These are phyloP conservation scores for Piprites chloris DNA, from an alignment of 2,113 vertebrate species.

Conservation along the genomic window DNA sequence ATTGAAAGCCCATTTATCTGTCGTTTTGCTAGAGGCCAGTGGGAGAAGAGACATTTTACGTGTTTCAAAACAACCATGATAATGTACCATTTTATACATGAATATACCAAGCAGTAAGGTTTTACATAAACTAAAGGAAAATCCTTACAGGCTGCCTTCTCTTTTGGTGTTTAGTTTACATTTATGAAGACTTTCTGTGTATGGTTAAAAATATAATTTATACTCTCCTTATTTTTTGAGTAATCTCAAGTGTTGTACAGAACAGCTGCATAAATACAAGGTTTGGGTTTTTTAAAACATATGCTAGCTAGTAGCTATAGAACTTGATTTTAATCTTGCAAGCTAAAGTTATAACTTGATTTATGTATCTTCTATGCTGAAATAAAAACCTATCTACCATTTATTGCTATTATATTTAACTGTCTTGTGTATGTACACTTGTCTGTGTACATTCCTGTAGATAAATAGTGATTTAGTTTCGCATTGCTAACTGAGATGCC, in stretches of 20 bases:
- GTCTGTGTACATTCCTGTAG: background rate
- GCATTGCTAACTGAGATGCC: background rate
- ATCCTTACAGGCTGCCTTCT: background rate
- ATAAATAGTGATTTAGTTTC: background rate
- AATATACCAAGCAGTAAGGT: conserved; percentile 23
- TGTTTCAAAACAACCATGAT: background rate
- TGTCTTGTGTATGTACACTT: background rate
- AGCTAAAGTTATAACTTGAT: background rate
- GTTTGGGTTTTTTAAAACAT: background rate
- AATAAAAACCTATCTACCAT: background rate
- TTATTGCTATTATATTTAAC: background rate
- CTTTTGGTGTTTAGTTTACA: background rate
- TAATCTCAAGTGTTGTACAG: background rate
- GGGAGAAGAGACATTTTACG: background rate
- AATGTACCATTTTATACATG: background rate
- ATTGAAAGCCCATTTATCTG: background rate
- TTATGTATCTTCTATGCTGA: conserved; percentile 48
- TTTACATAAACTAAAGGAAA: background rate
- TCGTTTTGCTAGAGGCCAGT: background rate
- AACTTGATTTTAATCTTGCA: conserved; percentile 3
- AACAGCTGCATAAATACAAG: background rate
- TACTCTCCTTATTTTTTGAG: conserved; percentile 40
- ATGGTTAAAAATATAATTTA: conserved; percentile 49
- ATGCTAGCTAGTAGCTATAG: background rate
- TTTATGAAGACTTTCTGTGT: background rate